Base-by-base conservation (phyloP, 2,797 vertebrate genomes). In the Sciurus carolinensis region DNA sequence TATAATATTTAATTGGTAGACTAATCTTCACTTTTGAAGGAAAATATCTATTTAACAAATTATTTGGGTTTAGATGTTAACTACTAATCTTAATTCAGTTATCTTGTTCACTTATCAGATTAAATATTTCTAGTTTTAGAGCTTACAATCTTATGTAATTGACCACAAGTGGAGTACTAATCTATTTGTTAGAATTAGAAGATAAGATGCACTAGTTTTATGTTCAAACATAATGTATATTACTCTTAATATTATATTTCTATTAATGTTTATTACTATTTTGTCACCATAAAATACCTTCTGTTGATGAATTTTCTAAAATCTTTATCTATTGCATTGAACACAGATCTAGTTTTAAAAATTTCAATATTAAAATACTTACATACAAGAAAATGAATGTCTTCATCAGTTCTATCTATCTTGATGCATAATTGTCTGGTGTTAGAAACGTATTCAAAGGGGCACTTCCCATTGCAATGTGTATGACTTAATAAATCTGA, bases 11-110 rank as follows among this genome's bases (percentile, higher is more conserved):
- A 67, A 67, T 77, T 81, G 54, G 1, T 20, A 95, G 42, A 50
- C 20, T 44, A 36, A 73, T 30, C 57, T 94, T 89, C 33, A 90
- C 2, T 66, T 85, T 90, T 33, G 3, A 81, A 95, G 54, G 9
- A 64, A 95, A 94, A 66, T 76, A 52, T 76, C 90, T 50, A 92
- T 26, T 95, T 83, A 80, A 71, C 14, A 44, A 10, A 50, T 80
- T 93, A 6, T 83, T 8, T 93, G 77, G 42, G 6, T 77, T 93
- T 83, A 91, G 73, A 79, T 79, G 22, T 89, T 87, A 86, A 95
- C 75, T 86, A 4, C 50, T 90, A 18, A 33, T 92, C 24, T 85
- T 17, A 6, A 39, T 8, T 91, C 93, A 69, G 18, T 89, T 95
- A 59, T 80, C 42, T 72, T 59, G 1, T 3, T 72, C 89, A n/a